phyloP scores from a whole-genome alignment of 2,113 vertebrate genomes.

The Phalacrocorax pelagicus region DNA sequence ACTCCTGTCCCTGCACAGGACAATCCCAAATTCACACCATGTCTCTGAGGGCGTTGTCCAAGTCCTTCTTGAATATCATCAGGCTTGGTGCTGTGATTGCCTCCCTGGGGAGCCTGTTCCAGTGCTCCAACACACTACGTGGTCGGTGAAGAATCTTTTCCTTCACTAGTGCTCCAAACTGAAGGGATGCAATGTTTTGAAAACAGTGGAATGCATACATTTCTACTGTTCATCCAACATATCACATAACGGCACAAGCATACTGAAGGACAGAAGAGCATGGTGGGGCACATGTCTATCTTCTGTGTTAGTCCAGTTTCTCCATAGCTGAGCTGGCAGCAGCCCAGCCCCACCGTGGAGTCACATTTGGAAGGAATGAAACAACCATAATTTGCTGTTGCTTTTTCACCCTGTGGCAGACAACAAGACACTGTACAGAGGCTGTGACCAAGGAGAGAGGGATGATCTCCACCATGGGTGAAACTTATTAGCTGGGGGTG shows the following conservation, averaged over 20 bases:
- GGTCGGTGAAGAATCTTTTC: no score
- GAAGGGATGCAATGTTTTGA: neutral
- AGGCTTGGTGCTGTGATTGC: no score
- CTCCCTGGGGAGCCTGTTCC: no score
- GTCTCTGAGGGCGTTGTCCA: no score
- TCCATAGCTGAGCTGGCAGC: neutral
- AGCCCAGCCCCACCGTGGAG: neutral
- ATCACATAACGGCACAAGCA: neutral
- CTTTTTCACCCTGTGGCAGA: neutral
- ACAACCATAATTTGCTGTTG: neutral
- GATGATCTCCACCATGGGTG: neutral
- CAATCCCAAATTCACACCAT: no score
- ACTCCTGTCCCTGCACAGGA: no score
- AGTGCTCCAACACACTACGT: no score
- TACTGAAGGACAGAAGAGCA: neutral
- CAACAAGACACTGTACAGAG: neutral
- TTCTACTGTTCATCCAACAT: neutral
- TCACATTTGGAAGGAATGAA: neutral
- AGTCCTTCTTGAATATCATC: no score
- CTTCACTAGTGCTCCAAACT: neutral
- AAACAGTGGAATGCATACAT: neutral
- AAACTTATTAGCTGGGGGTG: neutral
- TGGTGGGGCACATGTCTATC: no score
- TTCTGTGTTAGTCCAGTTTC: neutral
- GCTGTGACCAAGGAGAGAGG: neutral